phyloP scores from a whole-genome alignment of 1,140 invertebrate genomes.

The Drosophila burlai region DNA sequence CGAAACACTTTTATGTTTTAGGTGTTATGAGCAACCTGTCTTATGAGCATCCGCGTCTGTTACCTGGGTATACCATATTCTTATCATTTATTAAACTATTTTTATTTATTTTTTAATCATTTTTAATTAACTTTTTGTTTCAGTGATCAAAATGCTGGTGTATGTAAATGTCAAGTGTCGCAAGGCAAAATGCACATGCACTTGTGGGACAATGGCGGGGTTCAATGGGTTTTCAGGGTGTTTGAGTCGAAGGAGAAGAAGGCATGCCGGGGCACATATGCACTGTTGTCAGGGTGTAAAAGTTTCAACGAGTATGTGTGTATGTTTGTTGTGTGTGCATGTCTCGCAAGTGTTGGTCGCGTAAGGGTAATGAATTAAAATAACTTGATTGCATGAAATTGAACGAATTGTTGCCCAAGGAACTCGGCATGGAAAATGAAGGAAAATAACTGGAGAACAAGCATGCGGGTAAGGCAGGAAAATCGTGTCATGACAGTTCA shows the following conservation, averaged over 20 bases:
- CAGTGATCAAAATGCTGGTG: slow-evolving; percentile 16
- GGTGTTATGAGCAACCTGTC: no score
- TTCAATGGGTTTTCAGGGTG: slow-evolving; percentile 24
- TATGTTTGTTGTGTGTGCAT: slow-evolving; percentile 49
- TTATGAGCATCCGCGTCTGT: no score
- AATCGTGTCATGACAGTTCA: slow-evolving; percentile 35
- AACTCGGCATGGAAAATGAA: slow-evolving; percentile 37
- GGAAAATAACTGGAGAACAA: slow-evolving; percentile 21
- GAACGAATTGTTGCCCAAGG: slow-evolving; percentile 77
- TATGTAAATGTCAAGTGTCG: slow-evolving; percentile 48
- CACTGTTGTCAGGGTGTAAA: background rate
- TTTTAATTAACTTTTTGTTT: background rate
- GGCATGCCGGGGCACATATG: slow-evolving; percentile 28
- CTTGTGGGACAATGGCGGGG: slow-evolving; percentile 39
- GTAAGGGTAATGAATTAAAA: slow-evolving; percentile 84
- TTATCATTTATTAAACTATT: background rate
- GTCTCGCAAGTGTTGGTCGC: slow-evolving; percentile 79
- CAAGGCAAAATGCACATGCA: slow-evolving; percentile 66
- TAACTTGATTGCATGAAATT: slow-evolving; percentile 84
- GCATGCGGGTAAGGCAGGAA: background rate
- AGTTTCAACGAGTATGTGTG: background rate
- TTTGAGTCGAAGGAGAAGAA: slow-evolving; percentile 5
- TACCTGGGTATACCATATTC: no score
- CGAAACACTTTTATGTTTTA: no score
- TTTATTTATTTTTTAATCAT: background rate